A percentile compares a stretch with the other conserved stretches of the same genome.
These are phyloP conservation scores for Nemopilema nomurai DNA, from an alignment of 30 jellyfish, hydroid and myxozoan genomes.

Conservation along the genomic window DNA sequence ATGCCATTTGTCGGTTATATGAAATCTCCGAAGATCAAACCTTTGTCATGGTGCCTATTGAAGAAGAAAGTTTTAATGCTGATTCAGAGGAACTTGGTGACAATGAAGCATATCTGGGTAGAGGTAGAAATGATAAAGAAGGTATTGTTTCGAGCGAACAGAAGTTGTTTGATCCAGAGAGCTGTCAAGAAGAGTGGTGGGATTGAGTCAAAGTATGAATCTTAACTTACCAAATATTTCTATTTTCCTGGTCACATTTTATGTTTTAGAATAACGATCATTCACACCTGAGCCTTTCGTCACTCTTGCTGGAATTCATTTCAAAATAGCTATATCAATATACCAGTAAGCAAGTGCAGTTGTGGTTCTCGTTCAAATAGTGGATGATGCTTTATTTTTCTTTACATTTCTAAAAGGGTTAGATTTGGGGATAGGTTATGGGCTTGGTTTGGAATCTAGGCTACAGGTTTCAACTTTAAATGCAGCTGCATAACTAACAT, in stretches of 20 bases:
- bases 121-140: not conserved
- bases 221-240: not conserved
- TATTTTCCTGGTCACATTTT: not conserved
- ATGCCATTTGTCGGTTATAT: not conserved
- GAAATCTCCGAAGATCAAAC: not conserved
- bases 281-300: too few species aligned
- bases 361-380: too few species aligned
- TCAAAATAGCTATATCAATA: too few species aligned
- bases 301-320: too few species aligned
- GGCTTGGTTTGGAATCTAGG: too few species aligned
- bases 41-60: not conserved
- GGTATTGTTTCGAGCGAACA: not conserved
- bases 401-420: too few species aligned
- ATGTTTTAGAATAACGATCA: too few species aligned
- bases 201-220: not conserved
- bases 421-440: too few species aligned
- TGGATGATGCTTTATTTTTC: too few species aligned
- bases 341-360: too few species aligned
- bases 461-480: too few species aligned
- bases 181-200: not conserved
- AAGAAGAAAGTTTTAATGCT: not conserved
- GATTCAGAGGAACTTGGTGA: not conserved
- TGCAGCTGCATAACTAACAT: too few species aligned
- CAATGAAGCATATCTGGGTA: not conserved
- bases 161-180: not conserved